Base-by-base conservation (phyloP, 2,113 vertebrate genomes). In the Ceyx margarethae region DNA sequence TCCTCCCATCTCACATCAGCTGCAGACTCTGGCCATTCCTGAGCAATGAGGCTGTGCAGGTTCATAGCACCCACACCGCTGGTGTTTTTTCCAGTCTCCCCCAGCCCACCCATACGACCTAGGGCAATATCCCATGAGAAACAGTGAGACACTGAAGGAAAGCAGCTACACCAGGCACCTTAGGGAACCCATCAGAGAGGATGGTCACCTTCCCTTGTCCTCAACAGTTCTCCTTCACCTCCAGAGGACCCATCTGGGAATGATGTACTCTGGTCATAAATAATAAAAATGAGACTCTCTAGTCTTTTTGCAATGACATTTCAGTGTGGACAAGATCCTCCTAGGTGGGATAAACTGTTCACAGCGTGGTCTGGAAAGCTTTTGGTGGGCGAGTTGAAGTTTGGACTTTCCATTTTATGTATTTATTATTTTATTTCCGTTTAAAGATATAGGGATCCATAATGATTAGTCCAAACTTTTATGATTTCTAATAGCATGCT, bases 121-220 rank as follows among this genome's bases (percentile, higher is more conserved):
- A 8, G 28, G 10, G 7, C 42, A 80, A 29, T 6, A 37, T 48
- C 15, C 20, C 29, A 16, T 1, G 2, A 40, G 40, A 60, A 60
- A 18, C 0, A 35, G 8, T 0, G 12, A 35, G 21, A 43, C 1
- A 18, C 8, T 28, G 35, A 33, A 57, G 54, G 22, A 62, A 43
- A 74, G 17, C 23, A 42, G 50, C 28, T 8, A 10, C 23, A 29
- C 6, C 22, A 37, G 22, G 31, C 33, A 28, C 13, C 17, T 61
- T 29, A 28, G 15, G 20, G 10, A 3, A 1, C 13, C 33, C 31
- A 42, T 10, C 14, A 18, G 21, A 64, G 6, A n/a, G 5, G 9
- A 50, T 3, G 13, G 13, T 15, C 3, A 0, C 19, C 10, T 29
- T 77, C 25, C 15, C 15, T 65, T 29, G 5, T 31, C 22, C 1